Conservation (phyloP, 2,888 invertebrate species). For the Sinodicranocentrus sp. region DNA sequence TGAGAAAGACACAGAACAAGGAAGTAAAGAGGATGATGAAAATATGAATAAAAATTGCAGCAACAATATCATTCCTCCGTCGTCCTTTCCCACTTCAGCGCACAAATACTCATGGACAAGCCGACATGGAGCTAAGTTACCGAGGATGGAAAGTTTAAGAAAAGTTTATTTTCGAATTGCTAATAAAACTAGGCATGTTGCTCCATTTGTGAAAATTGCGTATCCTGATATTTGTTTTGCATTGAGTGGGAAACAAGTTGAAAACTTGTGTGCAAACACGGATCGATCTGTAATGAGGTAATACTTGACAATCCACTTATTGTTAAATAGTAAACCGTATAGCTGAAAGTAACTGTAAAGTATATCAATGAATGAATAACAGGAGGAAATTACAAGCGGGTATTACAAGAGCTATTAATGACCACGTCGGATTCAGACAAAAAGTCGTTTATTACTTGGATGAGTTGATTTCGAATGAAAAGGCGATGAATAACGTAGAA, state of each 20-base stretch:
- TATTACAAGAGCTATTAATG: slow-evolving; percentile 84
- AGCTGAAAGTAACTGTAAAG: too few relatives aligned
- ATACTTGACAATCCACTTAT: neutral
- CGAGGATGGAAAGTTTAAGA: slow-evolving; percentile 56
- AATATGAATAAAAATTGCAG: neutral
- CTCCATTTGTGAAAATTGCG: slow-evolving; percentile 86
- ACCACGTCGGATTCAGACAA: slow-evolving; percentile 77
- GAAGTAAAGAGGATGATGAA: neutral
- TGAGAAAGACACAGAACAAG: neutral
- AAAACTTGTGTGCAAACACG: slow-evolving; percentile 53
- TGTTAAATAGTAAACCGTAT: too few relatives aligned
- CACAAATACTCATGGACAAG: slow-evolving; percentile 70
- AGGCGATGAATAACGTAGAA: slow-evolving; percentile 54
- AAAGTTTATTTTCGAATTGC: slow-evolving; percentile 81
- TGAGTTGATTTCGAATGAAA: slow-evolving; percentile 78
- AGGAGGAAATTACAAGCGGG: slow-evolving; percentile 83
- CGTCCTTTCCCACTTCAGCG: slow-evolving; percentile 53
- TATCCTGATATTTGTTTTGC: slow-evolving; percentile 85
- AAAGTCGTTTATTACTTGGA: slow-evolving; percentile 87
- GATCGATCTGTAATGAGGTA: slow-evolving; percentile 51
- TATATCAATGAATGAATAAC: too few relatives aligned
- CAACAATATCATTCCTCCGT: neutral
- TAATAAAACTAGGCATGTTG: slow-evolving; percentile 82
- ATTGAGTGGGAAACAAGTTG: slow-evolving; percentile 57
- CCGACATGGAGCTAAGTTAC: slow-evolving; percentile 61